These are phyloP conservation scores for Trissolcus basalis DNA, from an alignment of 1,140 invertebrate genomes.

Conservation along the genomic window DNA sequence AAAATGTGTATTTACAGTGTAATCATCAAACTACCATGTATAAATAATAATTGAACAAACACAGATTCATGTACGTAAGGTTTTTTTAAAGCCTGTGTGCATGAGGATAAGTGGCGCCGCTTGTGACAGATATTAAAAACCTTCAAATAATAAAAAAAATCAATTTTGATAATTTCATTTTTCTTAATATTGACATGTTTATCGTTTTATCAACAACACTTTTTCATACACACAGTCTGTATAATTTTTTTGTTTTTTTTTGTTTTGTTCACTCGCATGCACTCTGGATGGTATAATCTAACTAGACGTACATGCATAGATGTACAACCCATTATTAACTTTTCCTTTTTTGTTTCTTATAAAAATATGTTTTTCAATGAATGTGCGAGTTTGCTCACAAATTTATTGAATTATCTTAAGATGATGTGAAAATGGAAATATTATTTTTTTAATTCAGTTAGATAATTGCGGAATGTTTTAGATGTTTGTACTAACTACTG, in stretches of 20 bases:
- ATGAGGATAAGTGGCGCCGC: no score
- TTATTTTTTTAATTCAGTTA: conserved; percentile 11
- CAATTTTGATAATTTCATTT: no score
- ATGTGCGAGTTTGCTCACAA: conserved; percentile 9
- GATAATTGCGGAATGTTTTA: conserved; percentile 11
- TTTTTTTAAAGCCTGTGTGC: conserved; percentile 12
- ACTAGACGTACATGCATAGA: conserved; percentile 21
- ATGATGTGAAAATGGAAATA: conserved; percentile 26
- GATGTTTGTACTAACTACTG: conserved; percentile 3
- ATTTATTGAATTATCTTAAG: conserved; percentile 18
- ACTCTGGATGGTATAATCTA: conserved; percentile 20
- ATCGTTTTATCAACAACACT: no score
- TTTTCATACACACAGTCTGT: no score
- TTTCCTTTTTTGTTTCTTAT: conserved; percentile 17
- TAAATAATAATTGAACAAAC: conserved; percentile 60
- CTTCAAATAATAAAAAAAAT: no score
- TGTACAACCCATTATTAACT: conserved; percentile 33
- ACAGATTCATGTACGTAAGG: conserved; percentile 42
- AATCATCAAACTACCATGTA: conserved; percentile 69
- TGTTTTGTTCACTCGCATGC: conserved; percentile 43
- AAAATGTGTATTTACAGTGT: conserved; percentile 71
- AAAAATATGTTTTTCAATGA: conserved; percentile 51
- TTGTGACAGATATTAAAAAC: no score
- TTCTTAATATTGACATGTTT: no score
- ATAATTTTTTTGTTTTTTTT: no score